Evolutionary conservation across 1,140 invertebrate genomes (phyloP), one percentile per base, ranked within the genome.

Genomic region (Brachionus rubens): DNA sequence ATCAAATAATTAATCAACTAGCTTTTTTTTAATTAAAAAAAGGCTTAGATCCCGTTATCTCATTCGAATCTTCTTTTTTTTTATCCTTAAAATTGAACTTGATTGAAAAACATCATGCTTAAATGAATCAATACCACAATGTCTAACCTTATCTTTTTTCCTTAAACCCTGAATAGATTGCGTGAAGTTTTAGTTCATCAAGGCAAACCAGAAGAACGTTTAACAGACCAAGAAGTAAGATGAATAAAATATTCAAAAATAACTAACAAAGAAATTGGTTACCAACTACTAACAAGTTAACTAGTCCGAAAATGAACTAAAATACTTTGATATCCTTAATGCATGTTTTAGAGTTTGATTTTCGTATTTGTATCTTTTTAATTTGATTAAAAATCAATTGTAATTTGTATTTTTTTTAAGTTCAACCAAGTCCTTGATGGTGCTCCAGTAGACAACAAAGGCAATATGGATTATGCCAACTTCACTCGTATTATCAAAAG

Each of bases 401-500:
- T 30, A 30, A 52, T 75, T 52, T n/a, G 5, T 16, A 14, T 52
- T 4, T 12, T 33, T 59, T 14, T 56, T 33, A 28, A 56, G 52
- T 76, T 76, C 75, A 65, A 48, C n/a, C 59, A 65, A 40, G 30
- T 67, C n/a, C 33, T 50, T 28, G 59, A 77, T 50, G 76, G 62
- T 56, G 76, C 76, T 36, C 59, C 62, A 46, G 41, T 68, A 3
- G 76, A 77, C 68, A 16, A 16, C 14, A 67, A 77, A 70, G 77
- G 77, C 21, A 46, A 56, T 28, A 47, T 77, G 28, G 77, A 77
- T 68, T 77, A 77, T 67, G 56, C 33, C 9, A 28, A 33, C n/a
- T 77, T 77, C 47, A 59, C 70, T 24, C 36, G 54, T 21, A 48
- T 76, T 24, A 77, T 77, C 24, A 77, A 77, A 68, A 70, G 77